Base-by-base conservation (phyloP, 2,113 vertebrate species). In the Dolichallabes microphthalmus region DNA sequence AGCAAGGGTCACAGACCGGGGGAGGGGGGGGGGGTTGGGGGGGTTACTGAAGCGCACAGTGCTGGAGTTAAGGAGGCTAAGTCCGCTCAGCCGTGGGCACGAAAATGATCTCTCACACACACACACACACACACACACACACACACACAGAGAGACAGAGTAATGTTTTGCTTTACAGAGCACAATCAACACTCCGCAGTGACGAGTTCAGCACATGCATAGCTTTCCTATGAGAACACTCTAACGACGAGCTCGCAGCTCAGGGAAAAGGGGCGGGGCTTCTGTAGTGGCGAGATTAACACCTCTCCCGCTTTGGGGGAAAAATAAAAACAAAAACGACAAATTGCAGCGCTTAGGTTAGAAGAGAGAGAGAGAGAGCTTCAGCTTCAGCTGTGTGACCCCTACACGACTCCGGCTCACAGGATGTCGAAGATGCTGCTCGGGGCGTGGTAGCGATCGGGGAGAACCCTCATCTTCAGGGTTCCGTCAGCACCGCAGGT, bases 401-500 rank as follows among this genome's bases (percentile, higher is more conserved):
- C n/a, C 39, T 12, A 11, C 39, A 0, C 11, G 0, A 6, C 30
- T 77, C 57, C 9, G 3, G 0, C 12, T 94, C 97, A 98, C 89
- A 98, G 95, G 88, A 96, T 90, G 90, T 97, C 96, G 35, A 96
- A 96, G 92, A 98, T 95, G 92, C 95, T 94, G 86, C 93, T 93
- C 82, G 96, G 96, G 89, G 97, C 93, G 78, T 96, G 96, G 95
- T 98, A 98, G 92, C 96, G 95, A 87, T 93, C 97, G 3, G 98
- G 98, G 58, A 99, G 95, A 86, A 97, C 96, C 87, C 98, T 94
- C 94, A 98, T 99, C 93, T 99, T 99, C 90, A 99, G 94, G 0
- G 98, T 99, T 88, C 98, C 98, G 27, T 99, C 98, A 2, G 98
- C 98, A 61, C 98, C 98, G 69, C 98, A 99, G 91, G 98, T 98